These are phyloP conservation scores for Hyles lineata DNA, from an alignment of 2,888 invertebrate species.

Conservation along the genomic window DNA sequence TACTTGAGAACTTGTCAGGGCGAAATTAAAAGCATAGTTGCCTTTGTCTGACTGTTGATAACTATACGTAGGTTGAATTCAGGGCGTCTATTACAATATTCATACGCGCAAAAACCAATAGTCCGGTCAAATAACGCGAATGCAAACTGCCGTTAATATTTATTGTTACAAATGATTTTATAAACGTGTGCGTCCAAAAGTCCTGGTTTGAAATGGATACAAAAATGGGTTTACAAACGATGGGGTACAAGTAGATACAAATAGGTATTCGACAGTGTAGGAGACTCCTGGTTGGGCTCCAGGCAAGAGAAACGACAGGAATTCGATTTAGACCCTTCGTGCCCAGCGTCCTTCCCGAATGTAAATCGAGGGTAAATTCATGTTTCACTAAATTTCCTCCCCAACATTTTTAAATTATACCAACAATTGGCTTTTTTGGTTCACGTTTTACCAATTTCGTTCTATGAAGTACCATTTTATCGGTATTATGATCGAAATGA, in stretches of 20 bases:
- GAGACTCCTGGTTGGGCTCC: conserved; percentile 59
- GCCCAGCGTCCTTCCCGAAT: conserved; percentile 74
- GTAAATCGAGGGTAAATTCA: conserved; percentile 73
- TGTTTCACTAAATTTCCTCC: conserved; percentile 63
- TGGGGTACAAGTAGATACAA: conserved; percentile 14
- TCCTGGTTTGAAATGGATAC: background rate
- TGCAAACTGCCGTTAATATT: background rate
- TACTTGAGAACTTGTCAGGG: conserved; percentile 45
- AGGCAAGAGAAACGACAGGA: conserved; percentile 74
- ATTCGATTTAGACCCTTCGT: conserved; percentile 78
- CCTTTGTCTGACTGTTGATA: background rate
- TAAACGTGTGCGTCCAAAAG: background rate
- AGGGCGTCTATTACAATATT: conserved; percentile 13
- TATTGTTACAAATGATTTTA: conserved; percentile 20
- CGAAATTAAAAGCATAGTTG: conserved; percentile 30
- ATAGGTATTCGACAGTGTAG: conserved; percentile 45
- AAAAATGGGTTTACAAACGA: background rate
- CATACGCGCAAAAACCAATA: conserved; percentile 20
- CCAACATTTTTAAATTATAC: conserved; percentile 68
- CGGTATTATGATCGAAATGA: background rate
- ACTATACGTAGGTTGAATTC: background rate
- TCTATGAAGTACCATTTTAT: conserved; percentile 18
- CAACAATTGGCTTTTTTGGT: conserved; percentile 56
- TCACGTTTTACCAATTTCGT: conserved; percentile 37
- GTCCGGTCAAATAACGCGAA: conserved; percentile 3